phyloP scores from a whole-genome alignment of 2,888 invertebrate genomes.

The Brachyptera putata region DNA sequence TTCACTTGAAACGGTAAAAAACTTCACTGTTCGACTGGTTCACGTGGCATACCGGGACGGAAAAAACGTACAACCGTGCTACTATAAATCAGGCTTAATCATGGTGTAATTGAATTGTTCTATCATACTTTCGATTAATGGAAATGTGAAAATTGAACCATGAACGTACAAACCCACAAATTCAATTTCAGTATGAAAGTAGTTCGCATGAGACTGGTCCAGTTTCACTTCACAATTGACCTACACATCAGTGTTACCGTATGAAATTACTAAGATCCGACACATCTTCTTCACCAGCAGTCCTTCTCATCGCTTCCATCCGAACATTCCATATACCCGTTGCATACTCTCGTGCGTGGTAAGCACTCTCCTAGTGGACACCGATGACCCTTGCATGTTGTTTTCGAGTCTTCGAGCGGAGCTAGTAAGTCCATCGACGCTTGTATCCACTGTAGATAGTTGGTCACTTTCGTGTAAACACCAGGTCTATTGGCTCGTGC shows the following conservation, averaged over 20 bases:
- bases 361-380: constrained; percentile 74
- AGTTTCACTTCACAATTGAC: background rate
- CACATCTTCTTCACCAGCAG: constrained; percentile 44
- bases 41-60: too few species aligned
- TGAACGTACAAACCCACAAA: too few species aligned
- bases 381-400: constrained; percentile 54
- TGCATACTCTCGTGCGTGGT: constrained; percentile 65
- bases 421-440: constrained; percentile 43
- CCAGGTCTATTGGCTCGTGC: constrained; percentile 74
- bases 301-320: constrained; percentile 69
- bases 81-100: too few species aligned
- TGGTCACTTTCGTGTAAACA: constrained; percentile 73
- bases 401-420: constrained; percentile 49
- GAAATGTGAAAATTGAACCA: background rate
- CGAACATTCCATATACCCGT: constrained; percentile 72
- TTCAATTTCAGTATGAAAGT: too few species aligned
- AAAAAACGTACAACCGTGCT: too few species aligned
- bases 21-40: too few species aligned
- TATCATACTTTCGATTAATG: too few species aligned
- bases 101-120: too few species aligned
- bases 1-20: too few species aligned
- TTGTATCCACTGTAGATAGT: constrained; percentile 2
- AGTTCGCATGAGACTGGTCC: too few species aligned
- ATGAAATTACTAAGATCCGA: background rate
- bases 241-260: background rate